These are phyloP conservation scores for Takifugu flavidus DNA, from an alignment of 2,113 vertebrate genomes.

Conservation along the genomic window DNA sequence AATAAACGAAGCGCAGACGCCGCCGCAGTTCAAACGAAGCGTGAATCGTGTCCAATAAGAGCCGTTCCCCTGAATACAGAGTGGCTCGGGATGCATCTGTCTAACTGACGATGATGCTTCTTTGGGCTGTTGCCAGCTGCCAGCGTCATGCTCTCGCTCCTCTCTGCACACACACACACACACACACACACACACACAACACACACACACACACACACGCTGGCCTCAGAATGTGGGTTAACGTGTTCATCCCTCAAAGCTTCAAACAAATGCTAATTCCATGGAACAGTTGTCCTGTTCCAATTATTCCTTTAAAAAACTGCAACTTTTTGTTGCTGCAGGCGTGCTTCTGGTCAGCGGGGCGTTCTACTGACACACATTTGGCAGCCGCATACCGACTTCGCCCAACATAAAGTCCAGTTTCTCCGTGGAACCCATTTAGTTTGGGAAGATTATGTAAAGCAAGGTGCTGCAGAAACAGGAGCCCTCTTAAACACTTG, in stretches of 20 bases:
- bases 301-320: conserved; percentile 23
- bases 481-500: too few species aligned
- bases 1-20: conserved; percentile 8
- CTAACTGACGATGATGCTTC: conserved; percentile 29
- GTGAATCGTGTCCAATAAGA: conserved; percentile 44
- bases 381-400: conserved; percentile 9
- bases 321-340: conserved; percentile 17
- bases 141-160: conserved; percentile 13
- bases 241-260: conserved; percentile 49
- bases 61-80: conserved; percentile 42
- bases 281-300: conserved; percentile 40
- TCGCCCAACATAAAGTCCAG: neutral
- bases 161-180: neutral
- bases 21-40: conserved; percentile 41
- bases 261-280: conserved; percentile 52
- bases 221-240: conserved; percentile 51
- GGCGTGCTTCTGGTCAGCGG: conserved; percentile 38
- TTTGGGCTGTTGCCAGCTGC: conserved; percentile 29
- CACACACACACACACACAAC: conserved; percentile 11
- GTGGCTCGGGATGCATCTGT: conserved; percentile 48
- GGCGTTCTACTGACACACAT: conserved; percentile 68
- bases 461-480: too few species aligned
- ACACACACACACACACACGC: conserved; percentile 12
- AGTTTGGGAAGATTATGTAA: neutral
- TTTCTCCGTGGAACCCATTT: conserved; percentile 11